These are phyloP conservation scores for Pholis gunnellus DNA, from an alignment of 2,113 vertebrate genomes.

Conservation along the genomic window DNA sequence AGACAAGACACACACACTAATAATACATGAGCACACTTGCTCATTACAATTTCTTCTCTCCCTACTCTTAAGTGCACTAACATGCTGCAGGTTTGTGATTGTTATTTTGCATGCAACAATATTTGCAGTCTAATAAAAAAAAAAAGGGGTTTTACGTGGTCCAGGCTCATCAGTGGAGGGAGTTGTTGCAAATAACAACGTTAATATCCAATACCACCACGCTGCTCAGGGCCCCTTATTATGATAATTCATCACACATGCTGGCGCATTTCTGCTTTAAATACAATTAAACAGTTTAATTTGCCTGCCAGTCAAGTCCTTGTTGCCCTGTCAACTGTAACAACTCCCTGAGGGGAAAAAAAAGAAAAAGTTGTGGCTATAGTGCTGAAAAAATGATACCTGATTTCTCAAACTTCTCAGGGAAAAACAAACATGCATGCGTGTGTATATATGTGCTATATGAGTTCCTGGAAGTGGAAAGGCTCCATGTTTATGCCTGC, in stretches of 20 bases:
- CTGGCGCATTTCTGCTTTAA: conserved; percentile 32
- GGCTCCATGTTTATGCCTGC: not conserved
- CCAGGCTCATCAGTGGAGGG: conserved; percentile 32
- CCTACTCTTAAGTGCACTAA: not conserved
- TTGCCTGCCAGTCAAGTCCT: conserved; percentile 35
- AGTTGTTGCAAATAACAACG: conserved; percentile 18
- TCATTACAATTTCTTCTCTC: not conserved
- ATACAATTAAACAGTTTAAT: conserved; percentile 47
- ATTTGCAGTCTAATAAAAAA: conserved; percentile 60
- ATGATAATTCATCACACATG: conserved; percentile 64
- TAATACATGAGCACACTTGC: not conserved
- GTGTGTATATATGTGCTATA: not conserved
- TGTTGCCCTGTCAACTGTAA: conserved; percentile 11
- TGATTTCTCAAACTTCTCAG: conserved; percentile 2
- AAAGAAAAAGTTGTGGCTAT: not conserved
- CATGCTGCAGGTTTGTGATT: conserved; percentile 42
- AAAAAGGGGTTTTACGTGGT: conserved; percentile 43
- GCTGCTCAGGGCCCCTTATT: conserved; percentile 33
- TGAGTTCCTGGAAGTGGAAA: not conserved
- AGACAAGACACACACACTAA: conserved; percentile 8
- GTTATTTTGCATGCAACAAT: conserved; percentile 52
- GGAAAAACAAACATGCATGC: not conserved
- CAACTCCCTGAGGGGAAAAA: not conserved
- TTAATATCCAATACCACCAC: conserved; percentile 50
- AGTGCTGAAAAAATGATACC: not conserved